A percentile compares a stretch with the other conserved stretches of the same genome.
Conservation (phyloP, 1,140 invertebrate species). For the Nixonia krombeini region DNA sequence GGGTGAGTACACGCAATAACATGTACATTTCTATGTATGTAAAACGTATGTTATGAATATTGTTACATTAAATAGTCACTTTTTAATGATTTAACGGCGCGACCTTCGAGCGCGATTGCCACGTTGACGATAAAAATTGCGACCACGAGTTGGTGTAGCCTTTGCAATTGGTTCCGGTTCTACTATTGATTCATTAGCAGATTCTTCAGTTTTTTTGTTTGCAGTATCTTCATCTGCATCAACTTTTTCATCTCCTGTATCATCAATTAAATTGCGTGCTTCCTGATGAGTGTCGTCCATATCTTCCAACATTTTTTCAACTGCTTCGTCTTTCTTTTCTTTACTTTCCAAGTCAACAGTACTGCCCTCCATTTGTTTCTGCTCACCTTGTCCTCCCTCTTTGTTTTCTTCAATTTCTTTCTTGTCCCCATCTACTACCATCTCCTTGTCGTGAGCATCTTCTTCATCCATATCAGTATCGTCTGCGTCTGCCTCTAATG, state of each 20-base stretch:
- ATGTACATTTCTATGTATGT: too few species aligned
- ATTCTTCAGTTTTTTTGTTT: constrained; percentile 30
- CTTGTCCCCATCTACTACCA: constrained; percentile 19
- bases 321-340: constrained; percentile 40
- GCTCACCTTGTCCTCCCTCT: constrained; percentile 18
- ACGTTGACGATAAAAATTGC: constrained; percentile 50
- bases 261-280: constrained; percentile 58
- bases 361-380: constrained; percentile 26
- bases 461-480: constrained; percentile 49
- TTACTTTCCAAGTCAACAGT: constrained; percentile 30
- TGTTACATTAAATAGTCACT: too few species aligned
- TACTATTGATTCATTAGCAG: neutral
- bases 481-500: constrained; percentile 62
- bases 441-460: constrained; percentile 12
- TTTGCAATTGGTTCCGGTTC: neutral
- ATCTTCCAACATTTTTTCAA: constrained; percentile 58
- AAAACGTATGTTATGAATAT: too few species aligned
- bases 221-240: constrained; percentile 34
- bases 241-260: constrained; percentile 55
- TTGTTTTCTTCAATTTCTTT: constrained; percentile 51
- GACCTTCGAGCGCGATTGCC: constrained; percentile 63
- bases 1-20: too few species aligned
- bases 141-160: constrained; percentile 19
- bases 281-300: constrained; percentile 60
- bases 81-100: constrained; percentile 66